Evolutionary conservation across 2,888 invertebrate species (phyloP).

Genomic region (Folsomia manolachei): DNA sequence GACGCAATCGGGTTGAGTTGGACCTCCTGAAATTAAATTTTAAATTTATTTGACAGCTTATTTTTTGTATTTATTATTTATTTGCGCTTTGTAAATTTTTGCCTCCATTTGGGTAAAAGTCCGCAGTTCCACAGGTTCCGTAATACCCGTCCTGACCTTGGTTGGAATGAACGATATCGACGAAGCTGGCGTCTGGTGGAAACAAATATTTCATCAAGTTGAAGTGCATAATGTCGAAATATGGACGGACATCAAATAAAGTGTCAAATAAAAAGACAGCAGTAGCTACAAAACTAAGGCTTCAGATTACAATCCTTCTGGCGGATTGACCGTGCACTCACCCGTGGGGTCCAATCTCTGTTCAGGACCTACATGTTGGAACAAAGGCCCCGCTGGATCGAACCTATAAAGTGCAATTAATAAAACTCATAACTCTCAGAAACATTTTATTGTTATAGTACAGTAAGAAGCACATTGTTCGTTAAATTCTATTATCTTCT

Average conservation of each 20-base stretch:
- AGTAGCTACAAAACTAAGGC: too few species aligned
- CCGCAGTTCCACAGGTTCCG: constrained; percentile 16
- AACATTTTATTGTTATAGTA: too few species aligned
- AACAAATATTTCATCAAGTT: not conserved
- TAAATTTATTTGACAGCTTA: not conserved
- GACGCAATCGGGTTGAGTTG: constrained; percentile 39
- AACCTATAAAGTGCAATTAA: constrained; percentile 11
- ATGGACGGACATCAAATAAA: too few species aligned
- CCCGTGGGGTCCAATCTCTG: constrained; percentile 28
- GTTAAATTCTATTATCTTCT: too few species aligned
- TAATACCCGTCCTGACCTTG: constrained; percentile 37
- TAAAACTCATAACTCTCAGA: too few species aligned
- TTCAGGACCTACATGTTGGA: constrained; percentile 26
- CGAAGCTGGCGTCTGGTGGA: too few species aligned
- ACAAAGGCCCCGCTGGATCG: constrained; percentile 36
- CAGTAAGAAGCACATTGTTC: too few species aligned
- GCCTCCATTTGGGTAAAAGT: constrained; percentile 35
- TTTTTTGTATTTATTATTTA: not conserved
- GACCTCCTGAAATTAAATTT: constrained; percentile 33
- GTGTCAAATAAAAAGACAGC: too few species aligned
- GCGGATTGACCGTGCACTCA: too few species aligned
- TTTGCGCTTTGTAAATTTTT: too few species aligned
- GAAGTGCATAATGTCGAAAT: too few species aligned
- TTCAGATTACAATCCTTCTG: too few species aligned
- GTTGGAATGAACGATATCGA: constrained; percentile 40